Evolutionary conservation across 2,888 invertebrate genomes (phyloP).

Genomic region (Sarcophaga rosellei): DNA sequence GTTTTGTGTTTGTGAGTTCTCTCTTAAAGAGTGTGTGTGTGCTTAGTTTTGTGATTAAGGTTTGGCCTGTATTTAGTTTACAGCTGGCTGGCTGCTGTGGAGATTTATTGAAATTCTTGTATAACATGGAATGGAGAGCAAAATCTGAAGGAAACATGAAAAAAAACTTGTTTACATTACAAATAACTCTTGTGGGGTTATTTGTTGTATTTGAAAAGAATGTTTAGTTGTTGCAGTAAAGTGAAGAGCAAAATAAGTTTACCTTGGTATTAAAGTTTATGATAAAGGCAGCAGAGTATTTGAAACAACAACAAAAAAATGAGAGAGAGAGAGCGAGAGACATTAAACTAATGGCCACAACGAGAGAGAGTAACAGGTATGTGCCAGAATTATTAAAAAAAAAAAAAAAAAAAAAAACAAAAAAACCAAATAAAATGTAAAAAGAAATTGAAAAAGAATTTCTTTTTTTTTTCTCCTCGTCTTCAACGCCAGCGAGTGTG

Average conservation of each 20-base stretch:
- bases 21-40: too few relatives aligned
- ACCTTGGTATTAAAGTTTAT: neutral
- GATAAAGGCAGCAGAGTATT: neutral
- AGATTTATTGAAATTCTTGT: conserved; percentile 23
- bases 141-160: conserved; percentile 24
- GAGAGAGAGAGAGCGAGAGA: neutral
- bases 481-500: neutral
- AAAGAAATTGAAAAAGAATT: conserved; percentile 60
- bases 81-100: neutral
- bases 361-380: conserved; percentile 35
- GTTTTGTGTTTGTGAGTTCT: neutral
- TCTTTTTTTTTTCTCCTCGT: conserved; percentile 38
- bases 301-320: neutral
- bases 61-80: conserved; percentile 7
- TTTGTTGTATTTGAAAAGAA: neutral
- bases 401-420: too few relatives aligned
- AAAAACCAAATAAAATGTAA: neutral
- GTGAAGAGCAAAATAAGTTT: conserved; percentile 43
- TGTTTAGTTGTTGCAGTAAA: neutral
- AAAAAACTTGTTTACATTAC: conserved; percentile 36
- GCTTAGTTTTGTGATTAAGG: too few relatives aligned
- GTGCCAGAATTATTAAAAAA: conserved; percentile 34
- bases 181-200: conserved; percentile 31
- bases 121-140: conserved; percentile 14
- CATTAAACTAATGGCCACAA: neutral